Evolutionary conservation across 2,113 vertebrate genomes (phyloP).

Genomic region (Dryoscopus gambensis): DNA sequence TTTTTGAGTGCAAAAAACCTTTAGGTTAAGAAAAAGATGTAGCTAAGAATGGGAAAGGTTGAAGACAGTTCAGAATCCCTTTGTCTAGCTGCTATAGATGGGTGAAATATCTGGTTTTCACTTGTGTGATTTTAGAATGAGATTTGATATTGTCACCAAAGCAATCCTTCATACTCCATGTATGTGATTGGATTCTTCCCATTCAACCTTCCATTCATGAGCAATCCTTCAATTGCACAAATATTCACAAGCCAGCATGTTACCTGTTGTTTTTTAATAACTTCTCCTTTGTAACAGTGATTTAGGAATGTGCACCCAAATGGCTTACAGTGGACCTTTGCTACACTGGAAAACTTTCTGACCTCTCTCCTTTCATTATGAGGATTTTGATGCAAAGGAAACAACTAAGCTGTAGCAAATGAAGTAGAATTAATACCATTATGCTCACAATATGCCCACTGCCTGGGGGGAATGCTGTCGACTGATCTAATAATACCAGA

Average conservation of each 20-base stretch:
- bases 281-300: not conserved
- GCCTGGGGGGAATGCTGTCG: not conserved
- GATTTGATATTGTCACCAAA: not conserved
- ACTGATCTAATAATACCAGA: constrained; percentile 56
- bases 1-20: not conserved
- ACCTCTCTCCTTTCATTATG: constrained; percentile 15
- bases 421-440: constrained; percentile 67
- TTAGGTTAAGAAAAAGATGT: not conserved
- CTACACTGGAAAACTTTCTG: not conserved
- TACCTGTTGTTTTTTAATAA: not conserved
- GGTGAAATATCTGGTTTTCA: not conserved
- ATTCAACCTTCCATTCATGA: not conserved
- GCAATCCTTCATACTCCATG: not conserved
- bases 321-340: not conserved
- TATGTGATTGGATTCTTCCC: not conserved
- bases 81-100: not conserved
- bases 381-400: constrained; percentile 2
- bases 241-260: not conserved
- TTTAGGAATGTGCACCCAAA: not conserved
- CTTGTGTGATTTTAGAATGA: not conserved
- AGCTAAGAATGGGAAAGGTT: not conserved
- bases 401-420: constrained; percentile 48
- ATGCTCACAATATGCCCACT: constrained; percentile 41
- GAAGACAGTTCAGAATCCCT: not conserved
- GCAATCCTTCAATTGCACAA: not conserved